Evolutionary conservation across 2,113 vertebrate genomes (phyloP), one percentile per base, ranked within the genome.

Genomic region (Hippocampus zosterae): DNA sequence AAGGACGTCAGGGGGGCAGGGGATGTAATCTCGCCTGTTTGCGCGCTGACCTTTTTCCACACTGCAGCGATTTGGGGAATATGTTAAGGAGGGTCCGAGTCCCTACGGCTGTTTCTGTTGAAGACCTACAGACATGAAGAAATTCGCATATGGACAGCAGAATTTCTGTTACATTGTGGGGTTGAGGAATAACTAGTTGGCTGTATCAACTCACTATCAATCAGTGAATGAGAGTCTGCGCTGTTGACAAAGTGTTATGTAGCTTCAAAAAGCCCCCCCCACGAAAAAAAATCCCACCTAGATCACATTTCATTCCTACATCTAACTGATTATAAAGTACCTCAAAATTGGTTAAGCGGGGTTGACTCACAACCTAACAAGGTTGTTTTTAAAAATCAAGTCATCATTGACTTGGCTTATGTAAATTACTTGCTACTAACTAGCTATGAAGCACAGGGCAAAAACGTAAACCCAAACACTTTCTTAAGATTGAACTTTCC

Each of bases 131-230:
- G 33, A 78, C n/a, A 25, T 75, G 41, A 76, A 79, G 72, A 81
- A 79, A 75, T 66, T 52, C 74, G 75, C 0, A 66, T 68, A 81
- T 48, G 67, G 77, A 78, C 76, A 40, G 72, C 16, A 50, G 46
- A 50, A 18, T 50, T 16, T 18, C 46, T 18, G 46, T 50, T 50
- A 16, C 16, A 18, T 0, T 18, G 46, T 6, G 65, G 52, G 67
- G 50, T 68, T 37, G 4, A 23, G 65, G 15, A 66, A 69, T 50
- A 21, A 50, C 64, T 87, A 82, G 81, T 77, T 82, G 79, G 70
- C 74, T 69, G 56, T 48, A 50, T 67, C 37, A 63, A 71, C 23
- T 37, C 5, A 37, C 33, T 37, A 37, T 37, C n/a, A n/a, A n/a
- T 33, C 29, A 33, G 29, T 3, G 29, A 37, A 37, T 37, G 33